Evolutionary conservation across 2,888 invertebrate genomes (phyloP), one percentile per base, ranked within the genome.

Genomic region (Trachelus iudaicus): DNA sequence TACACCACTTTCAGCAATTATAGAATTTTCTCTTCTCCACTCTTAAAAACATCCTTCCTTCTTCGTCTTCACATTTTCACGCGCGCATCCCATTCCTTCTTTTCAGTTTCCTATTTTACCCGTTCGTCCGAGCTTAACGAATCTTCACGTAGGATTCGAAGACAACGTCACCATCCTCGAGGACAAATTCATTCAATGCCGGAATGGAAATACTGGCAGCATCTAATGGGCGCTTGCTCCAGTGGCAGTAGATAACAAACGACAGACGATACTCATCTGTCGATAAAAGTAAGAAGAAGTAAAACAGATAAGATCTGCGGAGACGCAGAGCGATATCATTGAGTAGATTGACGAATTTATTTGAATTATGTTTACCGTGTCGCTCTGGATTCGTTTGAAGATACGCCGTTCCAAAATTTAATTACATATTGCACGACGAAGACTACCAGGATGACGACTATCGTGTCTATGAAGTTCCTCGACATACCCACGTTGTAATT

Each of bases 401-500:
- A 79, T 71, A 84, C 83, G 73, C 82, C 81, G 77, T 80, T 85
- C 88, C 89, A 90, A 69, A 87, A 79, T 79, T 86, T 89, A 83
- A 89, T 77, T 69, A 91, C 79, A 78, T 88, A 91, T 86, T 91
- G 91, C 80, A 87, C 87, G 76, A 86, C 86, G 74, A 89, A 87
- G 73, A 90, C 89, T 69, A 90, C 85, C 69, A 89, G 80, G 77
- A 91, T 86, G 77, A 91, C 85, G 73, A 91, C 86, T 77, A 90
- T 79, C 30, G 88, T 89, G 79, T 91, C 91, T 69, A 89, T 79
- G 69, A 90, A 84, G 81, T 85, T 89, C 78, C 88, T 90, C 40
- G 86, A 83, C 82, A 90, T 85, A 77, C 83, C 88, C 73, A 84
- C 83, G 80, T 85, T 89, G 69, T 86, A 86, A 35, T 83, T 85